Percentiles rank a stretch among this genome's conserved stretches.
Conservation (phyloP, 2,797 vertebrate species). For the Alectoris magna region DNA sequence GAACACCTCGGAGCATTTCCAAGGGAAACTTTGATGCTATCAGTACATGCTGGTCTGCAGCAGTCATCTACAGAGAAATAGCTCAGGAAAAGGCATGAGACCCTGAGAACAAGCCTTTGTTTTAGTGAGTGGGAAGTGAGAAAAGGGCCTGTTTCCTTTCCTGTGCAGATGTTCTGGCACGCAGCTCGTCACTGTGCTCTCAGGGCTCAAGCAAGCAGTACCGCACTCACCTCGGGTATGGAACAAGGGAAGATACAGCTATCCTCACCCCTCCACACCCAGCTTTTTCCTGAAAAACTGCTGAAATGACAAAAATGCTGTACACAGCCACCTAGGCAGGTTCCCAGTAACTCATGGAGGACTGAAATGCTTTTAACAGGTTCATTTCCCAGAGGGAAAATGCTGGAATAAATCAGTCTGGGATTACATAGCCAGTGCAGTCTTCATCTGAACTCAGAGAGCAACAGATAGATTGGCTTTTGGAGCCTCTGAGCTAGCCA, state of each 20-base stretch:
- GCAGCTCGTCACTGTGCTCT: not conserved
- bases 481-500: rapidly evolving
- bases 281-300: not conserved
- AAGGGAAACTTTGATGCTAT: slow-evolving; percentile 59
- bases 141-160: not conserved
- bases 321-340: rapidly evolving
- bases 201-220: rapidly evolving
- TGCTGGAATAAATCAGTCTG: not conserved
- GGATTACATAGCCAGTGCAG: not conserved
- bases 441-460: not conserved
- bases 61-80: not conserved
- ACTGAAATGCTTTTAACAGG: not conserved
- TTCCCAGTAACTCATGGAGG: not conserved
- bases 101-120: slow-evolving; percentile 46
- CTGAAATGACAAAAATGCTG: not conserved
- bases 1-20: slow-evolving; percentile 43
- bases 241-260: too few relatives aligned
- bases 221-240: rapidly evolving
- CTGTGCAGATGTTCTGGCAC: not conserved
- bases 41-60: not conserved
- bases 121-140: slow-evolving; percentile 29
- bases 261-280: rapidly evolving
- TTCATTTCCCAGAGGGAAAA: not conserved
- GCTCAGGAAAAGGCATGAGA: not conserved
- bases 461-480: not conserved